Percentiles rank a stretch among this genome's conserved stretches.
Evolutionary conservation across 2,797 vertebrate genomes (phyloP).

Genomic region (Ptychadena robeensis): DNA sequence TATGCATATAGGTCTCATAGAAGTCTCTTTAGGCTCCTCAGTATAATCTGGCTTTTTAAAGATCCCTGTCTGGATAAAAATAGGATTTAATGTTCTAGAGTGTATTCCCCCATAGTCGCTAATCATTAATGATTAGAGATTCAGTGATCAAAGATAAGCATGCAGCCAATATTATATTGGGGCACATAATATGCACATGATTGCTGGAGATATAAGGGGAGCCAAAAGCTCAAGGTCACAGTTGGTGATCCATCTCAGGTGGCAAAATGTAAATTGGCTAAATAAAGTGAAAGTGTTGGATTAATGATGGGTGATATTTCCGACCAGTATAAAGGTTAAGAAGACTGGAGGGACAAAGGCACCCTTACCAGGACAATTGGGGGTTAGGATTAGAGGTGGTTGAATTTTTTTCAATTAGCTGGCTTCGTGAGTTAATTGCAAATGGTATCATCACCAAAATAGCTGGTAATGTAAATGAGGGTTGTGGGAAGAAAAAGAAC

Average conservation of each 20-base stretch:
- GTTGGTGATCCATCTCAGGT: background rate
- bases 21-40: background rate
- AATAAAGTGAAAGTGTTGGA: background rate
- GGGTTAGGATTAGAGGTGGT: no score
- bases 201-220: background rate
- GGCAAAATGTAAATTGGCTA: no score
- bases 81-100: no score
- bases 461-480: no score
- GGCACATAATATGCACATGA: background rate
- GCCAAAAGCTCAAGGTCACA: background rate
- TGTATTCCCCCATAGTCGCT: background rate
- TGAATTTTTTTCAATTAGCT: no score
- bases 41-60: background rate
- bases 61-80: background rate
- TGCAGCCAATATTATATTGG: background rate
- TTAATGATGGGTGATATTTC: background rate
- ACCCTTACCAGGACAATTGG: no score
- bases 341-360: no score
- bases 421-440: no score
- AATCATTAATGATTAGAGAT: background rate
- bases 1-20: background rate
- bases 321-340: background rate
- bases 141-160: background rate
- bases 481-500: no score
- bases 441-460: no score